Evolutionary conservation across 2,113 vertebrate genomes (phyloP).

Genomic region (Trichechus manatus): DNA sequence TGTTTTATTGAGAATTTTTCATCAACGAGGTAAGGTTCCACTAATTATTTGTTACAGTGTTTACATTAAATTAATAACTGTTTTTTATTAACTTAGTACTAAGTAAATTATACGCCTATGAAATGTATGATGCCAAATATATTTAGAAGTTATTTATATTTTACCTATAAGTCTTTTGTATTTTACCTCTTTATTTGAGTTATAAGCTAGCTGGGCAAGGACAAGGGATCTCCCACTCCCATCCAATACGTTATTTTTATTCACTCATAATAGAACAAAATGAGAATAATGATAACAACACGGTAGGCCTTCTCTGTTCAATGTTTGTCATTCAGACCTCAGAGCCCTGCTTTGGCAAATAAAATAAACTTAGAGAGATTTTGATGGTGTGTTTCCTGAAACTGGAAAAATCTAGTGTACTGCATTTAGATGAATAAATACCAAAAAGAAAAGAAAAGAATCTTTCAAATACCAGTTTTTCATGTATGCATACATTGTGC

Average conservation of each 20-base stretch:
- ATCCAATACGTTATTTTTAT: slow-evolving; percentile 61
- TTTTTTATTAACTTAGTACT: slow-evolving; percentile 33
- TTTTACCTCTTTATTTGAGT: slow-evolving; percentile 49
- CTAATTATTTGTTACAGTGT: background rate
- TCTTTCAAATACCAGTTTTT: slow-evolving; percentile 63
- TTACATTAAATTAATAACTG: background rate
- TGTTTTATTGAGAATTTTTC: background rate
- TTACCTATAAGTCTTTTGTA: background rate
- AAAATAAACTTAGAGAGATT: slow-evolving; percentile 49
- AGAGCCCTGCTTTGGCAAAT: slow-evolving; percentile 51
- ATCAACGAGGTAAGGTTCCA: background rate
- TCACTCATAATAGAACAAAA: slow-evolving; percentile 61
- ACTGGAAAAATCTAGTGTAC: slow-evolving; percentile 53
- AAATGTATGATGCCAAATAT: background rate
- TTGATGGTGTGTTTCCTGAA: slow-evolving; percentile 26
- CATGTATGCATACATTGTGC: slow-evolving; percentile 1
- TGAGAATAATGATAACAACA: slow-evolving; percentile 61
- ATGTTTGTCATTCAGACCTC: slow-evolving; percentile 55
- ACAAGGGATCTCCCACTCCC: background rate
- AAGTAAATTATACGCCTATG: background rate
- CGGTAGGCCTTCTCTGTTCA: slow-evolving; percentile 52
- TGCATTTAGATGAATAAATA: slow-evolving; percentile 69
- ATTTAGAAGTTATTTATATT: background rate
- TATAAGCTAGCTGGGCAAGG: slow-evolving; percentile 12
- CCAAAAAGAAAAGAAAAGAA: slow-evolving; percentile 61